Evolutionary conservation across 1,140 invertebrate species (phyloP), one percentile per base, ranked within the genome.

Genomic region (Papilio helenus): DNA sequence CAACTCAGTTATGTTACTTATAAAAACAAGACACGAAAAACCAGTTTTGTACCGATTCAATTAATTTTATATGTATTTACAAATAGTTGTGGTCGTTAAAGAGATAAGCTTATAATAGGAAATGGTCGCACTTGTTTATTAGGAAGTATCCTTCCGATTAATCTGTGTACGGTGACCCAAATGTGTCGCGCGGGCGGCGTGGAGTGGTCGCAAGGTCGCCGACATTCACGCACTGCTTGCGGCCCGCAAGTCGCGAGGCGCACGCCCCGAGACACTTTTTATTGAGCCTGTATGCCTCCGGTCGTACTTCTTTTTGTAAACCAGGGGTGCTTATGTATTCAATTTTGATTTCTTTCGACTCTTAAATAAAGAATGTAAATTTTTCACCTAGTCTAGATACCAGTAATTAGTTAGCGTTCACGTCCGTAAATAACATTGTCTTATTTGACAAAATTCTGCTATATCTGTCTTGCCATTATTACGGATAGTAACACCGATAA

Each of bases 131-230:
- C n/a, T 61, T 68, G 44, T 77, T 79, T 82, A 72, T 80, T 42
- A 76, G 79, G 77, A 76, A 73, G 73, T 78, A 82, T 84, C 84
- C 88, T 88, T 88, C 87, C 85, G 83, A 89, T 86, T 80, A 73
- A 83, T 78, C 72, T 76, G 84, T 86, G 84, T 80, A 83, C 81
- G 72, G 78, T 85, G 85, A 85, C 89, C 86, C 83, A 88, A 83
- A 85, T 88, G 85, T 88, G 83, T 84, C 46, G 49, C 74, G 72
- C 51, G 80, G 73, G 78, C 80, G 71, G 80, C 74, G 82, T 85
- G 85, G 87, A 87, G 87, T 86, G 55, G 85, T 76, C 82, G 82
- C 91, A 92, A 93, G 91, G 91, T 89, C 90, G 86, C 85, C 85
- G 83, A 84, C 91, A 93, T 93, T 92, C 87, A 88, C 89, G 85